phyloP scores from a whole-genome alignment of 64 coral and sea anemone species.

The Orbicella faveolata region DNA sequence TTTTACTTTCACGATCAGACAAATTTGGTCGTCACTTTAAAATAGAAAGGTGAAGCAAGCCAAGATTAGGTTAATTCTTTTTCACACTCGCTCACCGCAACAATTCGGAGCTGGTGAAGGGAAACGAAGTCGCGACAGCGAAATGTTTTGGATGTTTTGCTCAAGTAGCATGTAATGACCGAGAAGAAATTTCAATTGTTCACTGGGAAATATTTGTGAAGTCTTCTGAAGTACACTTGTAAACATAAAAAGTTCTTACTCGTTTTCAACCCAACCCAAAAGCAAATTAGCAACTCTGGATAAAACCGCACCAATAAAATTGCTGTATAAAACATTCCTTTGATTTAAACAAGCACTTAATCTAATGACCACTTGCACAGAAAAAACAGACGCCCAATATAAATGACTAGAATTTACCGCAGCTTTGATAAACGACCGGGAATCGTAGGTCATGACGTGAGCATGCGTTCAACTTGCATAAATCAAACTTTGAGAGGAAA shows the following conservation, averaged over 20 bases:
- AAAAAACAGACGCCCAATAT: background rate
- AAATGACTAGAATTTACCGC: background rate
- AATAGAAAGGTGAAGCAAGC: background rate
- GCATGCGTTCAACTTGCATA: background rate
- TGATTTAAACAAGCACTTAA: background rate
- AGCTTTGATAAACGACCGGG: background rate
- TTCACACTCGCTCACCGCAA: background rate
- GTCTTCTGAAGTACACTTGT: background rate
- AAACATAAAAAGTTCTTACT: too few relatives aligned
- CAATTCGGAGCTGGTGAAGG: background rate
- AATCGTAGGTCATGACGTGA: background rate
- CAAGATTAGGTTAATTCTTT: background rate
- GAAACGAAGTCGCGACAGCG: background rate
- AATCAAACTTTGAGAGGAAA: background rate
- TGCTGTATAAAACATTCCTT: background rate
- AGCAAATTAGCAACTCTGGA: background rate
- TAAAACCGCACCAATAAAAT: background rate
- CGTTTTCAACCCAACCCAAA: too few relatives aligned
- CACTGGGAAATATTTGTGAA: background rate
- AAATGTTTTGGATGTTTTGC: constrained; percentile 14
- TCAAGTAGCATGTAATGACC: constrained; percentile 38
- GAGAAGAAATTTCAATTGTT: background rate
- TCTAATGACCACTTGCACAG: background rate
- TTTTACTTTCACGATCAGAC: background rate
- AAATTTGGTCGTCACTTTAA: background rate